Evolutionary conservation across 2,113 vertebrate genomes (phyloP), one percentile per base, ranked within the genome.

Genomic region (Cisticola juncidis): DNA sequence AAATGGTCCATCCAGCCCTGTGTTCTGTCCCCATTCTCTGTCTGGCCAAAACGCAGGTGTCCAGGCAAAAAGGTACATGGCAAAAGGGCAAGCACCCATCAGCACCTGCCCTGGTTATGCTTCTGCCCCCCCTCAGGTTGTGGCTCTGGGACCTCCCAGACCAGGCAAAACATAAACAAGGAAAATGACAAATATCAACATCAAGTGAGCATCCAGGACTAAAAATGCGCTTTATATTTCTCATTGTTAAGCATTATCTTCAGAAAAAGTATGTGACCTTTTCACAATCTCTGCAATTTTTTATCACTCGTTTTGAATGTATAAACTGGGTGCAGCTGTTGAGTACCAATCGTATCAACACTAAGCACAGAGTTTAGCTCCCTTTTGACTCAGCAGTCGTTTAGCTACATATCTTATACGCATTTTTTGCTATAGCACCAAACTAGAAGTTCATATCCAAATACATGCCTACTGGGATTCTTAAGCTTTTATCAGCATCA

Each of bases 301-400:
- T 47, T 54, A 19, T 54, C 0, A 0, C 44, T 58, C 11, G 28
- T 38, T 58, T 11, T 6, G 5, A 60, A 45, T 33, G 13, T 16
- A 18, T 47, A 70, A 83, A 70, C 10, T 29, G 19, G 8, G 6
- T 73, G 17, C 28, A 81, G 45, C 38, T 25, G 29, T 93, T 42
- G 50, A 73, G 13, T 53, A 69, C 28, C 20, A 84, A n/a, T 22
- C 19, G 9, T 73, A 42, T 25, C n/a, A 47, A 40, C 22, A 9
- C 36, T 48, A 45, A 48, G 14, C 35, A 40, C 13, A 68, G 44
- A 62, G 11, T 65, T 81, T 68, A 48, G 17, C 19, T 76, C 14
- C 29, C 28, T 92, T 81, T 35, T 3, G 2, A 61, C 18, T 85
- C 71, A 83, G 28, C 23, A 61, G 18, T 58, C 11, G 9, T 74